Evolutionary conservation across 30 jellyfish, hydroid and myxozoan genomes (phyloP).

Genomic region (Pelagia noctiluca): DNA sequence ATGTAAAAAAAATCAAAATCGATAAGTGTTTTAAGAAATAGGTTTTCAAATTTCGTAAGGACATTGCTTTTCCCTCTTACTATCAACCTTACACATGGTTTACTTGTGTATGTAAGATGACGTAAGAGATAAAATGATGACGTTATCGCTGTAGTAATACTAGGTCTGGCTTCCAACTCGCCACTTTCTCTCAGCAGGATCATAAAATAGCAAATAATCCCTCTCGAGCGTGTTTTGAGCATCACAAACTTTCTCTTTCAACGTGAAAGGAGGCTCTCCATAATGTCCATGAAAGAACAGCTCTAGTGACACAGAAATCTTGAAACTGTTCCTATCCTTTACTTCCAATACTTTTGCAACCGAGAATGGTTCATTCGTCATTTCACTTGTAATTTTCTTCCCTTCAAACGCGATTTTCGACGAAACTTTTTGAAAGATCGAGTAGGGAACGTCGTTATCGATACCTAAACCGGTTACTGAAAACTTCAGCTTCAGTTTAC

Average conservation of each 20-base stretch:
- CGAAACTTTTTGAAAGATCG: constrained; percentile 49
- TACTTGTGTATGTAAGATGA: too few relatives aligned
- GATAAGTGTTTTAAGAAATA: too few relatives aligned
- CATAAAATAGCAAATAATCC: constrained; percentile 56
- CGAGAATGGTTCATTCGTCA: constrained; percentile 66
- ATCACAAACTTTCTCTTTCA: not conserved
- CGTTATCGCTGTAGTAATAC: too few relatives aligned
- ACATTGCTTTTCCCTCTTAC: too few relatives aligned
- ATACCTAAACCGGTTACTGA: constrained; percentile 54
- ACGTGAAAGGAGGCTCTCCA: constrained; percentile 62
- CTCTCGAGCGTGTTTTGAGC: not conserved
- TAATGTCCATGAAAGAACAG: constrained; percentile 82
- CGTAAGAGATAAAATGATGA: too few relatives aligned
- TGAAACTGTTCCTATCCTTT: not conserved
- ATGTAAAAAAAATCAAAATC: too few relatives aligned
- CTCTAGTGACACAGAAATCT: constrained; percentile 25
- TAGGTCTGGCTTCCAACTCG: constrained; percentile 27
- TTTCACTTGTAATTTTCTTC: constrained; percentile 4
- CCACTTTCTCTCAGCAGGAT: constrained; percentile 78
- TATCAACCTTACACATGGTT: too few relatives aligned
- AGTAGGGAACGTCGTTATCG: constrained; percentile 64
- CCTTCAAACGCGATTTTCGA: constrained; percentile 3
- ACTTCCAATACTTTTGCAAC: not conserved
- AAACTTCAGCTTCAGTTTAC: constrained; percentile 1
- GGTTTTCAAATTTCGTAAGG: too few relatives aligned